Evolutionary conservation across 2,797 vertebrate species (phyloP), one percentile per base, ranked within the genome.

Genomic region (Cirrhinus molitorella): DNA sequence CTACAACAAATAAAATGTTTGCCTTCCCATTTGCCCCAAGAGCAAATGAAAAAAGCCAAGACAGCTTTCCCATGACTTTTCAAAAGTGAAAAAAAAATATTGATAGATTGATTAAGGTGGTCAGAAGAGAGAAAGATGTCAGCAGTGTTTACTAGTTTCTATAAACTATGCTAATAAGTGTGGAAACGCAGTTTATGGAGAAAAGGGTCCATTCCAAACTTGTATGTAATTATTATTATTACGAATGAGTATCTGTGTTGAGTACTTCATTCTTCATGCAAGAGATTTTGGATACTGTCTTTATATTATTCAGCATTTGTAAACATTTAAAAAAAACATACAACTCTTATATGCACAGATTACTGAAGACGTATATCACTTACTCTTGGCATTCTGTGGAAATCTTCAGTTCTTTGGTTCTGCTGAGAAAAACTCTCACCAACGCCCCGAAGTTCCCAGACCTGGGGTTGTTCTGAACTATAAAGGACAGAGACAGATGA

Each of bases 361-460:
- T 19, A 77, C 1, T 45, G 23, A 23, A 66, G 61, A 37, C 4
- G 19, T 11, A 4, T 55, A 87, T 88, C 90, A 95, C 98, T 98
- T 94, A 99, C 98, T 99, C 98, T 92, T 99, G 96, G 91, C 98
- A 99, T 96, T 99, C 98, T 85, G 97, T 98, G 0, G 98, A 99
- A 89, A 99, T 97, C 93, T 99, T 99, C 90, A 99, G 92, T 89
- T 99, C 98, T 95, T 98, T 99, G 92, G 98, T 99, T 96, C 98
- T 95, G 87, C 95, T 96, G 88, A 99, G 95, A 91, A 99, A 99
- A 91, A 99, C 94, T 92, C 96, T 96, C 87, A 99, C 95, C 85
- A 99, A 92, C 0, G 97, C 95, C 2, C 96, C 95, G 71, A 99
- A 96, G 91, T 99, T 99, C 89, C 98, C 97, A 0, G 97, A 97